phyloP scores from a whole-genome alignment of 1,140 invertebrate genomes.

The Nephila pilipes region DNA sequence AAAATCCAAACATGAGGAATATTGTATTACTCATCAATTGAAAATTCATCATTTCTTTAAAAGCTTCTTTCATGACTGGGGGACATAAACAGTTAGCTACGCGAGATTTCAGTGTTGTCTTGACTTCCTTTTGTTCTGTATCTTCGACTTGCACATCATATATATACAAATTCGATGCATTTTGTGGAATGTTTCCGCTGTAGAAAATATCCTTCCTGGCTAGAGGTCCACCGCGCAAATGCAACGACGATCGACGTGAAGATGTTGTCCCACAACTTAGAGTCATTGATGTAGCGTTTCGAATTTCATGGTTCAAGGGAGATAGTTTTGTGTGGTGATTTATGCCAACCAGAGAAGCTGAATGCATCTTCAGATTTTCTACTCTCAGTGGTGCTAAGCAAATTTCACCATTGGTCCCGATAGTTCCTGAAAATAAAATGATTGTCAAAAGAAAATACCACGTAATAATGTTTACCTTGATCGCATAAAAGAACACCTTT shows the following conservation, averaged over 20 bases:
- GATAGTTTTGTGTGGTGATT: constrained; percentile 25
- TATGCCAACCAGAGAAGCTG: constrained; percentile 53
- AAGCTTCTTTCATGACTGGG: constrained; percentile 78
- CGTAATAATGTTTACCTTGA: too few relatives aligned
- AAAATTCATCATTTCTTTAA: constrained; percentile 87
- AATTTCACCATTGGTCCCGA: constrained; percentile 59
- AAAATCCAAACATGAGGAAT: constrained; percentile 94
- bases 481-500: too few relatives aligned
- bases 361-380: constrained; percentile 41
- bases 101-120: not conserved
- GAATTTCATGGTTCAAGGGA: constrained; percentile 13
- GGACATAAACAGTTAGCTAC: constrained; percentile 21
- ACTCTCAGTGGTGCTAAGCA: constrained; percentile 31
- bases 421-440: constrained; percentile 49
- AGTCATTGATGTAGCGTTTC: constrained; percentile 61
- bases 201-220: constrained; percentile 93
- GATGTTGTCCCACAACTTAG: constrained; percentile 55
- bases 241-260: constrained; percentile 55
- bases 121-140: not conserved
- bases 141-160: constrained; percentile 46
- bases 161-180: constrained; percentile 27
- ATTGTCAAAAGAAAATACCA: not conserved
- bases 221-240: constrained; percentile 81
- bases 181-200: constrained; percentile 87
- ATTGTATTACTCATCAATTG: constrained; percentile 89